Evolutionary conservation across 2,113 vertebrate genomes (phyloP), one percentile per base, ranked within the genome.

Genomic region (Gymnocephalus cernua): DNA sequence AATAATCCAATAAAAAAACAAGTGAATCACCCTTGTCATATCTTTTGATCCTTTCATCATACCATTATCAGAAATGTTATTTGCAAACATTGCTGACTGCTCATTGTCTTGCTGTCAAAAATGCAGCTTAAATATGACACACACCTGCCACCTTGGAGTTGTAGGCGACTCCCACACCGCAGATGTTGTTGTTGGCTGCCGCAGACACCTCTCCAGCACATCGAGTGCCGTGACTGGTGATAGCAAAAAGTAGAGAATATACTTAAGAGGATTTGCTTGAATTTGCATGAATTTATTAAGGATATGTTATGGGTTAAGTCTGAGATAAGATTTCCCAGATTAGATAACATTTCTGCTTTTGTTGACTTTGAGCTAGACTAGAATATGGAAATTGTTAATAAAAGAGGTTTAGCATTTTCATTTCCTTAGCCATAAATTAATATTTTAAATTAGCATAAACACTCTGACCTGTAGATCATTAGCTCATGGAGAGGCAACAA

Each of bases 131-230:
- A 77, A 72, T 25, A 18, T 85, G 83, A 87, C 85, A 89, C 91
- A 1, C 95, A 99, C 98, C 98, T 96, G 98, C 98, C 59, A 99
- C 98, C 90, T 97, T 97, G 78, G 98, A 99, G 91, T 97, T 97
- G 92, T 98, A 99, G 0, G 98, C 98, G 23, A 99, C 98, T 64
- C 98, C 98, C 54, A 99, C 97, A 0, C 98, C 98, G 29, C 98
- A 99, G 92, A 99, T 99, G 89, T 99, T 97, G 94, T 99, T 99
- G 94, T 99, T 99, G 89, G 98, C 97, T 27, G 97, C 96, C 0
- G 98, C 98, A 65, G 98, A 99, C 66, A 99, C 98, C 91, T 99
- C 98, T 73, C 98, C 98, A 0, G 98, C 98, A 91, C 98, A 99
- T 53, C 98, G 95, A 4, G 98, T 99, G 77, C 98, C 98, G 0